Evolutionary conservation across 30 jellyfish, hydroid and myxozoan genomes (phyloP), one percentile per base, ranked within the genome.

Genomic region (Pelagia noctiluca): DNA sequence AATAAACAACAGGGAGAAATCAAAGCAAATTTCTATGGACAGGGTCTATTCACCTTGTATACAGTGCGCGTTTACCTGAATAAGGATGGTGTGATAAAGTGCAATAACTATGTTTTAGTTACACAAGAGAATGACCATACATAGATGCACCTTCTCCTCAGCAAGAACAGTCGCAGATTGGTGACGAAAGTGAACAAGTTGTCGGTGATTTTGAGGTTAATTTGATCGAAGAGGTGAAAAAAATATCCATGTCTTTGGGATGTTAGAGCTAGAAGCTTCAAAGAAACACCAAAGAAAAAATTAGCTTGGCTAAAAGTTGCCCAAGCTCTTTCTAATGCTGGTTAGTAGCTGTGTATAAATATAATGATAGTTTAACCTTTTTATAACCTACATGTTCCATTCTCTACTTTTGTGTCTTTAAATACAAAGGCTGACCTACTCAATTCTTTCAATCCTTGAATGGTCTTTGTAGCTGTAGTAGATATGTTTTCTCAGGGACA

Each of bases 61-160:
- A 69, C 82, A 69, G 82, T 69, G 34, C 37, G 23, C 37, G 82
- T 69, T 36, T 69, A 69, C 22, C 23, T 2, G 28, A 35, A 69
- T 42, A 34, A 69, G 37, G 82, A 50, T 69, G 82, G 82, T 32
- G 64, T 69, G 3, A 31, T 29, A 69, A 35, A 69, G 13, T 69
- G 82, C 37, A 37, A 69, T 29, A 69, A 22, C 53, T 35, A 69
- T 69, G 82, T 50, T 50, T 38, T 69, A 7, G 82, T 69, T 24
- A 69, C 82, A 26, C 71, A 72, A 72, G 71, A 42, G 84, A 72
- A 25, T 38, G 71, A 72, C 57, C 71, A 72, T 72, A n/a, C n/a
- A n/a, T n/a, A n/a, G n/a, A n/a, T n/a, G n/a, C n/a, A n/a, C n/a
- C n/a, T n/a, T n/a, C n/a, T n/a, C n/a, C n/a, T n/a, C n/a, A n/a